Evolutionary conservation across 2,113 vertebrate genomes (phyloP), one percentile per base, ranked within the genome.

Genomic region (Pholis gunnellus): DNA sequence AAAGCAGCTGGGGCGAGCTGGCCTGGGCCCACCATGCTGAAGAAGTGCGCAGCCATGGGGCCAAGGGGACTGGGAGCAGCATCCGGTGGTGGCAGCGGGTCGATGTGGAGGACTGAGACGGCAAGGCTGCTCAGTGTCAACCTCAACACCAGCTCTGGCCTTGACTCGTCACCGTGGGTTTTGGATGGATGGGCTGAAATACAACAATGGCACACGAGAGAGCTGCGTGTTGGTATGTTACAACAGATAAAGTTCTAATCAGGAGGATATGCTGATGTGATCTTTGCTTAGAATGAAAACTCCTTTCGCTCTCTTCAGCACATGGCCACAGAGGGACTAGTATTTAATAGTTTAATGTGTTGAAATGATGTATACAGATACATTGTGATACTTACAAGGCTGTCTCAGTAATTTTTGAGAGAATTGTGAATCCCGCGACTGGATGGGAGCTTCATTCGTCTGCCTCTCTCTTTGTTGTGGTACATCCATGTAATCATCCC

Each of bases 51-150:
- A 13, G 98, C 97, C 94, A 99, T 95, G 72, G 96, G 95, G 63
- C 96, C 96, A 77, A 98, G 94, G 7, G 97, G 96, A 88, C 96
- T 97, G 83, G 94, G 72, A 59, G 96, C 94, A 25, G 96, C 96
- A 86, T 98, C 96, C 57, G 97, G 96, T 27, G 98, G 97, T 78
- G 98, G 96, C 75, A 99, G 95, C 50, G 97, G 98, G 93, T 99
- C 98, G 25, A 99, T 97, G 93, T 99, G 98, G 87, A 99, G 97
- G 64, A 99, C 97, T 7, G 97, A 97, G 50, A 97, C 31, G 31
- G 97, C 97, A 78, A 98, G 92, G 83, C 94, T 95, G 81, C 96
- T 96, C 85, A 99, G 86, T 9, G 95, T 93, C 81, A 99, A 91
- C 93, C 94, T 96, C 74, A 98, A 95, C 85, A 99, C 96, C 38